Conservation (phyloP, 2,113 vertebrate species). For the Forbesichthys agassizii region DNA sequence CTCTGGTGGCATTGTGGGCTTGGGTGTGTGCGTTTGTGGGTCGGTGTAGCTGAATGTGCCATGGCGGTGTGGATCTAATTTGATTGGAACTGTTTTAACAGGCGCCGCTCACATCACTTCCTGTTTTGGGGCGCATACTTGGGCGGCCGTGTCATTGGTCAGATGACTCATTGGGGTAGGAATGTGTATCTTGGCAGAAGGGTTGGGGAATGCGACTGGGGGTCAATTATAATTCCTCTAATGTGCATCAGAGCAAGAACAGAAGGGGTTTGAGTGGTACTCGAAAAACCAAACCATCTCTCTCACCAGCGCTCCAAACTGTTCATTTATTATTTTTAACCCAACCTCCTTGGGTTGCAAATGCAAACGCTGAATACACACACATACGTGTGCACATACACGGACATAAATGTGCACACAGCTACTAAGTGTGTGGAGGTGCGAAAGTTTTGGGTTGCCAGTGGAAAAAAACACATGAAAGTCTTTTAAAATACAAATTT, state of each 20-base stretch:
- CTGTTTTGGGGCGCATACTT: slow-evolving; percentile 72
- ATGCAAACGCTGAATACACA: background rate
- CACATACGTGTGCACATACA: background rate
- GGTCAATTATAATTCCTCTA: slow-evolving; percentile 47
- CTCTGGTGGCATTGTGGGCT: slow-evolving; percentile 63
- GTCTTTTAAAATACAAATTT: slow-evolving; percentile 1
- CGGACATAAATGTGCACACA: background rate
- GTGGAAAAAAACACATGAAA: slow-evolving; percentile 24
- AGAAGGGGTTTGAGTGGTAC: slow-evolving; percentile 3
- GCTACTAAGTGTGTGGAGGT: background rate
- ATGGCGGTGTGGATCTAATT: slow-evolving; percentile 70
- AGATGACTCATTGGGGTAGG: slow-evolving; percentile 74
- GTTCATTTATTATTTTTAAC: background rate
- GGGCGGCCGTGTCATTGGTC: slow-evolving; percentile 65
- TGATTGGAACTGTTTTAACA: slow-evolving; percentile 47
- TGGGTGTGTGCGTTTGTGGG: background rate
- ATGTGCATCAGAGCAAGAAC: slow-evolving; percentile 4
- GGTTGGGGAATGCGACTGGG: background rate
- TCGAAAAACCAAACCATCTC: background rate
- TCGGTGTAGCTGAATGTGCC: slow-evolving; percentile 62
- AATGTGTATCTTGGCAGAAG: slow-evolving; percentile 20
- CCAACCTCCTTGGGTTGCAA: background rate
- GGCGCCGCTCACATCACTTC: slow-evolving; percentile 34
- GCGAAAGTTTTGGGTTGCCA: slow-evolving; percentile 1
- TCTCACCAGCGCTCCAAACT: background rate